Percentiles rank a stretch among this genome's conserved stretches.
Conservation (phyloP, 2,888 invertebrate genomes). For the Lithophane socia region DNA sequence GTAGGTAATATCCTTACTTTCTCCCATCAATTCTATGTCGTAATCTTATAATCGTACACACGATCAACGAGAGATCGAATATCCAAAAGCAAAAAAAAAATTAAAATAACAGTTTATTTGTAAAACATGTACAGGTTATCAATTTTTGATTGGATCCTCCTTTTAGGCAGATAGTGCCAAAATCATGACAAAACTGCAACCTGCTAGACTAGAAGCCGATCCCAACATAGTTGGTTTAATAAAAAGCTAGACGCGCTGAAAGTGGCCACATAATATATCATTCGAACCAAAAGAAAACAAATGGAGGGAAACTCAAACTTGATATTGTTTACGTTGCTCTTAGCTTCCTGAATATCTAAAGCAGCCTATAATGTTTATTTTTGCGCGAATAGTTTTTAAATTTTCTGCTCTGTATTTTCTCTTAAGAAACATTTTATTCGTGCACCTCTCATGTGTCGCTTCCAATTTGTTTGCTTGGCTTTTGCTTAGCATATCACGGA, state of each 20-base stretch:
- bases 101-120: too few species aligned
- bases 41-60: too few species aligned
- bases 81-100: too few species aligned
- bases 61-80: too few species aligned
- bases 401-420: slow-evolving; percentile 66
- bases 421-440: slow-evolving; percentile 74
- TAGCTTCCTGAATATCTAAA: slow-evolving; percentile 31
- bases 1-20: too few species aligned
- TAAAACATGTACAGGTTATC: too few species aligned
- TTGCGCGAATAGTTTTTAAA: slow-evolving; percentile 61
- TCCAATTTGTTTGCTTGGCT: slow-evolving; percentile 87
- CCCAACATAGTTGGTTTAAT: neutral
- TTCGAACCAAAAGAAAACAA: slow-evolving; percentile 17
- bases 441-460: slow-evolving; percentile 76
- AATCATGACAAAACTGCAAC: too few species aligned
- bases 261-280: neutral
- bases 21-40: too few species aligned
- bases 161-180: too few species aligned
- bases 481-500: slow-evolving; percentile 87
- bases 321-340: slow-evolving; percentile 36
- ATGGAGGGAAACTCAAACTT: slow-evolving; percentile 4
- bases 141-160: too few species aligned
- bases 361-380: slow-evolving; percentile 47
- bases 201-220: too few species aligned
- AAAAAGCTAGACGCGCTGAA: neutral